Evolutionary conservation across 1,140 invertebrate species (phyloP), one percentile per base, ranked within the genome.

Genomic region (Anagrus nilaparvatae): DNA sequence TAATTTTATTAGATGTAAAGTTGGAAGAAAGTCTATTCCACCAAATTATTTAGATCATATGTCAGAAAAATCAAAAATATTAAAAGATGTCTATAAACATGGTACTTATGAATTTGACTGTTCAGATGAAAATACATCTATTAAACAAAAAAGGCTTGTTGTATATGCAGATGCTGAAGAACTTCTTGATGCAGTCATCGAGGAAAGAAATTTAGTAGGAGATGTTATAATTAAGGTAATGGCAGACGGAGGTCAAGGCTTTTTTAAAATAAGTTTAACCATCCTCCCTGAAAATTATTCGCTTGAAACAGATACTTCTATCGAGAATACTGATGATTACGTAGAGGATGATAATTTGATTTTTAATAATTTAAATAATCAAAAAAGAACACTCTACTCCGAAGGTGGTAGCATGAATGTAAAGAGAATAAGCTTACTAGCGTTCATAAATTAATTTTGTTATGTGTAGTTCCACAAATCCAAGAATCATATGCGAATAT

Each of bases 1-100:
- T n/a, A 46, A 46, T 35, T 46, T 46, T 31, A 12, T 42, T 18
- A 41, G 44, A 21, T 30, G 30, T 12, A 42, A 37, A 10, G 38
- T 29, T 27, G 44, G 44, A 10, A 42, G 39, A 46, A 40, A 31
- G 12, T 37, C 25, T 3, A 23, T 46, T 16, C 39, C 44, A 20
- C 5, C 2, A 23, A 14, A 37, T 37, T 42, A 42, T 16, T 8
- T 5, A 10, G 12, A 41, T 20, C 32, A 42, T 42, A 37, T 31
- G 16, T 37, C 39, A 5, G 8, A 41, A 8, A 18, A 42, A 37
- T 34, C 27, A 4, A 40, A 46, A 12, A 4, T 27, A 6, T 46
- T 46, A 14, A 9, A 16, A 14, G 25, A 34, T 35, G 19, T 46
- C 12, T 40, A 46, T 29, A 34, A 40, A 28, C 13, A 20, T 17